A percentile compares a stretch with the other conserved stretches of the same genome.
These are phyloP conservation scores for Alexandromys fortis DNA, from an alignment of 2,113 vertebrate species.

Conservation along the genomic window DNA sequence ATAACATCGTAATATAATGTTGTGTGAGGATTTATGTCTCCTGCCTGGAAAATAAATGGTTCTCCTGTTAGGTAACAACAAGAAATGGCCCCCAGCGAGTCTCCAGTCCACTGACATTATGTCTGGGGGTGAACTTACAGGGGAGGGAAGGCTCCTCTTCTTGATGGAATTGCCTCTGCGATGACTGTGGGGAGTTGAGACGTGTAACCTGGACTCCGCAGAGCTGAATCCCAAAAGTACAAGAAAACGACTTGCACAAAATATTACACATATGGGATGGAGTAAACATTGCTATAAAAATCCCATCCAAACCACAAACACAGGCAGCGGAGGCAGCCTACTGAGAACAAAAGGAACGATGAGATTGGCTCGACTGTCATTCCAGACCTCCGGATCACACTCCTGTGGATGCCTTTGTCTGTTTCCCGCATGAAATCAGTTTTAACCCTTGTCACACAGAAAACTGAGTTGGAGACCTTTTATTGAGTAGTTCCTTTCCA, in stretches of 20 bases:
- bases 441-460: not conserved
- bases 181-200: conserved; percentile 31
- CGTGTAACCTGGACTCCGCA: not conserved
- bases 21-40: conserved; percentile 69
- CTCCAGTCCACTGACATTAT: conserved; percentile 70
- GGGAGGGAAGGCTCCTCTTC: not conserved
- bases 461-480: not conserved
- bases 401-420: not conserved
- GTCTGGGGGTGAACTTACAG: conserved; percentile 46
- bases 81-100: conserved; percentile 58
- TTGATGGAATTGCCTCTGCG: conserved; percentile 13
- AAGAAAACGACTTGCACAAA: conserved; percentile 70
- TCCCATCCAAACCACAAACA: conserved; percentile 44
- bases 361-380: not conserved
- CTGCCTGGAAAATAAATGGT: conserved; percentile 71
- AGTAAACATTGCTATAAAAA: conserved; percentile 64
- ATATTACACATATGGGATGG: accelerated
- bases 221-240: not conserved
- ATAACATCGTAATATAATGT: conserved; percentile 77
- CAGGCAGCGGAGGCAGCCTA: not conserved
- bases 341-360: not conserved
- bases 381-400: not conserved
- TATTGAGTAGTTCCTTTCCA: not conserved
- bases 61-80: conserved; percentile 62
- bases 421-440: not conserved